Evolutionary conservation across 2,888 invertebrate species (phyloP).

Genomic region (Apamea epomidion): DNA sequence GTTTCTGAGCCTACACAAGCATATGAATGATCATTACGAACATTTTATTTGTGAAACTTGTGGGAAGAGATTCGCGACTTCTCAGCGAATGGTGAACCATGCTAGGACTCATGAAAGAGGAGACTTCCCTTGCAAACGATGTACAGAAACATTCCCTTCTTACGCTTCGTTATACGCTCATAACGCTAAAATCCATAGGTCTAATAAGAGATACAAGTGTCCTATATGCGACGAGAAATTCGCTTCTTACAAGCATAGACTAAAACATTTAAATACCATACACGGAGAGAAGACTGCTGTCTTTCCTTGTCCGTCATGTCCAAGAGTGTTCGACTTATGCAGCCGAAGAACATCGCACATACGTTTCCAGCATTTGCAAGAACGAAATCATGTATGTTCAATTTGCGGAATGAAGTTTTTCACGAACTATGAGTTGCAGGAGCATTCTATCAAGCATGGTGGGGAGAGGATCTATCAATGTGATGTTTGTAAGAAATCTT

Average conservation of each 20-base stretch:
- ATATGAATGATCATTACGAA: constrained; percentile 88
- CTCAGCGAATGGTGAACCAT: constrained; percentile 85
- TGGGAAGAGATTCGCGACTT: constrained; percentile 85
- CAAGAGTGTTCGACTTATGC: constrained; percentile 84
- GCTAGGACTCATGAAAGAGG: constrained; percentile 83
- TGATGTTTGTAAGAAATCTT: constrained; percentile 88
- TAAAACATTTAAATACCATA: constrained; percentile 82
- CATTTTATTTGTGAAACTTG: constrained; percentile 88
- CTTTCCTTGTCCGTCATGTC: constrained; percentile 85
- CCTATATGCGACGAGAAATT: constrained; percentile 88
- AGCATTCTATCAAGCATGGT: constrained; percentile 89
- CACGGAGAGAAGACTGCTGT: constrained; percentile 85
- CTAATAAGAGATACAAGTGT: constrained; percentile 86
- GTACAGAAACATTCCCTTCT: constrained; percentile 79
- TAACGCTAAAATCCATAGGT: constrained; percentile 81
- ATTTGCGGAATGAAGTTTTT: constrained; percentile 90
- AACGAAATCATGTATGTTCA: constrained; percentile 86
- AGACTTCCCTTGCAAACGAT: constrained; percentile 84
- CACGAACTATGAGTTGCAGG: constrained; percentile 89
- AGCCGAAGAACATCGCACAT: constrained; percentile 85
- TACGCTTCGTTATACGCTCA: constrained; percentile 83
- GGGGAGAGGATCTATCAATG: constrained; percentile 90
- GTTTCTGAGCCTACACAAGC: constrained; percentile 86
- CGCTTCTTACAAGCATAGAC: constrained; percentile 83
- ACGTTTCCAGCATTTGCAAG: constrained; percentile 85